Conservation (phyloP, 1,140 invertebrate species). For the Drosophila obscura region DNA sequence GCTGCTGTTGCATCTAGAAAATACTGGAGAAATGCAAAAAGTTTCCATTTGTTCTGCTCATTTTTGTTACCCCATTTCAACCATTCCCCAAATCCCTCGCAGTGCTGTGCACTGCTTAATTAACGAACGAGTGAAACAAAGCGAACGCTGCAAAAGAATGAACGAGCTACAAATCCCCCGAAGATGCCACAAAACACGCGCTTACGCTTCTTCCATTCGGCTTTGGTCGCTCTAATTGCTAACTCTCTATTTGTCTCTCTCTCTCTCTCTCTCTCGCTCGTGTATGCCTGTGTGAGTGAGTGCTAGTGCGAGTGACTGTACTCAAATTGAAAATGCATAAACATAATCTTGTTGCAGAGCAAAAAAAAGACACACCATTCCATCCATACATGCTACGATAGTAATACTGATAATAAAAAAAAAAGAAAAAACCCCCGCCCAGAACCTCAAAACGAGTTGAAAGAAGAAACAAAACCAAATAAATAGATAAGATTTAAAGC, state of each 20-base stretch:
- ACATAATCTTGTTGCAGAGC: conserved; percentile 63
- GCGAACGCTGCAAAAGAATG: conserved; percentile 39
- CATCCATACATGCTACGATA: conserved; percentile 20
- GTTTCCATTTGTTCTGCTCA: conserved; percentile 32
- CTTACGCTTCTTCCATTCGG: conserved; percentile 72
- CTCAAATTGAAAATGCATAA: conserved; percentile 22
- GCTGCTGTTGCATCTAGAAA: conserved; percentile 28
- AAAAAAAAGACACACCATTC: conserved; percentile 35
- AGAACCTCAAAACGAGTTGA: conserved; percentile 14
- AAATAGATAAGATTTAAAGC: conserved; percentile 73
- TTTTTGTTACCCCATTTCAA: conserved; percentile 46
- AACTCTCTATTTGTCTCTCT: conserved; percentile 32
- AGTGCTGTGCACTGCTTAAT: conserved; percentile 75
- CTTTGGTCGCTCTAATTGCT: conserved; percentile 67
- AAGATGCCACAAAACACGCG: conserved; percentile 62
- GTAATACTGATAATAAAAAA: conserved; percentile 5
- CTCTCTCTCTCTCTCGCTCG: conserved; percentile 22
- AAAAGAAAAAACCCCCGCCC: conserved; percentile 10
- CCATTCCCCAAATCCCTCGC: conserved; percentile 53
- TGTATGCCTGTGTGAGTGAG: conserved; percentile 14
- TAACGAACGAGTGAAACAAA: conserved; percentile 51
- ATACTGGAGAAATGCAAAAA: conserved; percentile 32
- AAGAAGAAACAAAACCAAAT: conserved; percentile 31
- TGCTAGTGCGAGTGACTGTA: conserved; percentile 3
- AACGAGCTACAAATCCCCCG: conserved; percentile 49